Conservation (phyloP, 2,797 vertebrate genomes). For the Danio kyathit region DNA sequence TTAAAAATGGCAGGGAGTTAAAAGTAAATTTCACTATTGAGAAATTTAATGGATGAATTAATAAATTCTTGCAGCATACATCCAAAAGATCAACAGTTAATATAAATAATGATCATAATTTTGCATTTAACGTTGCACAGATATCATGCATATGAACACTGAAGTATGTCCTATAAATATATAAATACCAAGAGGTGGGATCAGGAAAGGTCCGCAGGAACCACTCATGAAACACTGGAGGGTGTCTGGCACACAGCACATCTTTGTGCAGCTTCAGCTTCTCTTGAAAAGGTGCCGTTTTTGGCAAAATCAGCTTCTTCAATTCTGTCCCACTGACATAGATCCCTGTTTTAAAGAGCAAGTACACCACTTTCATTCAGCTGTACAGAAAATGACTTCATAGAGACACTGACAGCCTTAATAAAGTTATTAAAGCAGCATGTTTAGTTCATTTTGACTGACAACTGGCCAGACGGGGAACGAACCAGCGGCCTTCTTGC, state of each 20-base stretch:
- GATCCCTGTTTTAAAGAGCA: slow-evolving; percentile 77
- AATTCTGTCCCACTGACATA: slow-evolving; percentile 93
- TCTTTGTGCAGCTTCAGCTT: slow-evolving; percentile 93
- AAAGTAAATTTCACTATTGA: too few relatives aligned
- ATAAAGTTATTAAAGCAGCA: background rate
- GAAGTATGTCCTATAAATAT: background rate
- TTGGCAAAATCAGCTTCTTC: slow-evolving; percentile 92
- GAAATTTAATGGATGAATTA: too few relatives aligned
- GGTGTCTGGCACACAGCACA: slow-evolving; percentile 89
- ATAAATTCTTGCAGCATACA: too few relatives aligned
- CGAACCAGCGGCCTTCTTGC: too few relatives aligned
- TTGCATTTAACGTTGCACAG: background rate
- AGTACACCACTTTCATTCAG: background rate
- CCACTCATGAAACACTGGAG: slow-evolving; percentile 95
- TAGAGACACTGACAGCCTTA: background rate
- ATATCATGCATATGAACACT: background rate
- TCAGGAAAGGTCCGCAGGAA: slow-evolving; percentile 96
- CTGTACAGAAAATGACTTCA: background rate
- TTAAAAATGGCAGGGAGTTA: too few relatives aligned
- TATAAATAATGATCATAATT: too few relatives aligned
- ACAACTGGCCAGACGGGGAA: too few relatives aligned
- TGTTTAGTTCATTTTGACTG: background rate
- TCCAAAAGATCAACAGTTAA: too few relatives aligned
- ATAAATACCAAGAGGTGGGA: slow-evolving; percentile 90
- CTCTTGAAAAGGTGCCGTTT: slow-evolving; percentile 87